Base-by-base conservation (phyloP, 2,888 invertebrate genomes). In the Vanessa cardui region DNA sequence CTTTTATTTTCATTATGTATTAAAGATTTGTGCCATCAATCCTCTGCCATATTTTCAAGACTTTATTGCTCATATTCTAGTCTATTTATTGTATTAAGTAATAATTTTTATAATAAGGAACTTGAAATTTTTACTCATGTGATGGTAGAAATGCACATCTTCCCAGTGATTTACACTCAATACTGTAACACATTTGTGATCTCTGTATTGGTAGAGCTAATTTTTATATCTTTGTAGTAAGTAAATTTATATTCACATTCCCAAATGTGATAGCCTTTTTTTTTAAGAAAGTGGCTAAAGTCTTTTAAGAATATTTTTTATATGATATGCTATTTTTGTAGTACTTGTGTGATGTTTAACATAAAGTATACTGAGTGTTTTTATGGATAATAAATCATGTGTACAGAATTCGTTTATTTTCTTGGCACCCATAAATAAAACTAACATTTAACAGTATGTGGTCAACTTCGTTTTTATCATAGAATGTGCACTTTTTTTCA, bases 51-150 rank as follows among this genome's bases (percentile, higher is more conserved):
- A 85, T 81, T 77, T 81, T 79, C 82, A 84, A 88, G 85, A 87
- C 86, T 87, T 84, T 85, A 86, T 90, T 92, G 92, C 92, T 92
- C 92, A 92, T 89, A 83, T 88, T 91, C 92, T 92, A 92, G 92
- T 92, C 92, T 92, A 88, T 86, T 87, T 85, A 78, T 79, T 80
- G 76, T 79, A 76, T 76, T 80, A 70, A 69, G 72, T 74, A 72
- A 72, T 72, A 52, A 50, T 65, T 68, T 70, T 64, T 69, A 67
- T 69, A 66, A 59, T 71, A 68, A 69, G 59, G 33, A 56, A 54
- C 26, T 54, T 54, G 52, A 54, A 56, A 56, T 56, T 39, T 56
- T 56, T 66, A 60, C 50, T 52, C 58, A 64, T 64, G 59, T 45
- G 64, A 64, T 66, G 65, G 54, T 66, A 54, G 45, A 56, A 33